These are phyloP conservation scores for Neogobius melanostomus DNA, from an alignment of 2,113 vertebrate genomes.

Conservation along the genomic window DNA sequence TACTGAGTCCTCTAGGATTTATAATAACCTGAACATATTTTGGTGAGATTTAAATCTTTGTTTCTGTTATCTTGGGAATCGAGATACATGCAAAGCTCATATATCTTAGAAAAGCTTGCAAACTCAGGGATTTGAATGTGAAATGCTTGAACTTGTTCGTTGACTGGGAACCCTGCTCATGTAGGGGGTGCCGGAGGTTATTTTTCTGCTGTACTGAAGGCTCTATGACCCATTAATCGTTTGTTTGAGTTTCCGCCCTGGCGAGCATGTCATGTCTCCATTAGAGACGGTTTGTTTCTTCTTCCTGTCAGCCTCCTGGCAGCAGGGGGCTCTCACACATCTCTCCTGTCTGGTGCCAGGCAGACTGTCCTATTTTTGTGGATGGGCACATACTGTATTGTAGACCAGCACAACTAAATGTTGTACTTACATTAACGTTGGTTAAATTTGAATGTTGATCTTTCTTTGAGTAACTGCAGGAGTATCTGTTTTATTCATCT, in stretches of 20 bases:
- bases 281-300: slow-evolving; percentile 81
- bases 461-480: no score
- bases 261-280: slow-evolving; percentile 82
- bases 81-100: slow-evolving; percentile 30
- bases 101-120: no score
- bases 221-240: slow-evolving; percentile 80
- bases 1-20: neutral
- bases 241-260: slow-evolving; percentile 82
- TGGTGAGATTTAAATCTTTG: no score
- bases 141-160: slow-evolving; percentile 59
- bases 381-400: slow-evolving; percentile 15
- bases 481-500: no score
- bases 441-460: no score
- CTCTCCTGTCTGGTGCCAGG: slow-evolving; percentile 81
- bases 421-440: slow-evolving; percentile 24
- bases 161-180: slow-evolving; percentile 50
- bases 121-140: slow-evolving; percentile 1
- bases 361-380: slow-evolving; percentile 72
- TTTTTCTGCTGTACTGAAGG: slow-evolving; percentile 69
- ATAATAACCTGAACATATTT: no score
- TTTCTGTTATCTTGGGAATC: neutral
- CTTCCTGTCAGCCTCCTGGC: slow-evolving; percentile 76
- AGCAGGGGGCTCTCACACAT: slow-evolving; percentile 81
- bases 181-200: slow-evolving; percentile 49
- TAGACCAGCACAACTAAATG: slow-evolving; percentile 44